Evolutionary conservation across 2,888 invertebrate genomes (phyloP), one percentile per base, ranked within the genome.

Genomic region (Drosophila borealis): DNA sequence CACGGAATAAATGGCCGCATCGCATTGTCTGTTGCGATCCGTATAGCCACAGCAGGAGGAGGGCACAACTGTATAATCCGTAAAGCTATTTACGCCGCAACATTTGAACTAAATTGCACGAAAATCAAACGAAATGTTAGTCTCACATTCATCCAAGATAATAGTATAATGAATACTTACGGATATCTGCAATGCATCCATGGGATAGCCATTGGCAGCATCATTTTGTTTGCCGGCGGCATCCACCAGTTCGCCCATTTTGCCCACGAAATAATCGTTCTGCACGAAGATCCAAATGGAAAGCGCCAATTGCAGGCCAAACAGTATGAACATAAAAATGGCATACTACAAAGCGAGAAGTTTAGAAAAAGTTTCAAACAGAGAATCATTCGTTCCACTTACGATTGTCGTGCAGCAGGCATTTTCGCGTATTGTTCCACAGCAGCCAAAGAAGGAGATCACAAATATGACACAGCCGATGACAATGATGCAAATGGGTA

Each of bases 401-500:
- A 97, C 97, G 85, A 96, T 95, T 90, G 96, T 94, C 55, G 96
- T 94, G 95, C 97, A 96, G 93, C 97, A 97, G 91, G 96, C 95
- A 91, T 96, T 97, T 92, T 98, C 97, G 71, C 96, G 94, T 74
- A 96, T 95, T 4, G 98, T 97, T 55, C 98, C 98, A 89, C 97
- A 97, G 93, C 98, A 98, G 69, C 97, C 98, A 89, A 97, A 96
- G 94, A 97, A 97, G 3, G 97, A 95, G 70, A 97, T 95, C 80
- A 97, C 90, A 91, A 97, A 96, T 80, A 96, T 94, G 34, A 96
- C 90, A 21, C 94, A 93, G 3, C 96, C 96, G 63, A 96, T 92
- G 51, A 95, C 91, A 65, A 96, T 95, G 76, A 96, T 94, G 59
- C 94, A 89, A 90, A 95, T 93, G 2, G 96, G 94, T 0, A 95